Base-by-base conservation (phyloP, 1,140 invertebrate genomes). In the Trachymyrmex septentrionalis region DNA sequence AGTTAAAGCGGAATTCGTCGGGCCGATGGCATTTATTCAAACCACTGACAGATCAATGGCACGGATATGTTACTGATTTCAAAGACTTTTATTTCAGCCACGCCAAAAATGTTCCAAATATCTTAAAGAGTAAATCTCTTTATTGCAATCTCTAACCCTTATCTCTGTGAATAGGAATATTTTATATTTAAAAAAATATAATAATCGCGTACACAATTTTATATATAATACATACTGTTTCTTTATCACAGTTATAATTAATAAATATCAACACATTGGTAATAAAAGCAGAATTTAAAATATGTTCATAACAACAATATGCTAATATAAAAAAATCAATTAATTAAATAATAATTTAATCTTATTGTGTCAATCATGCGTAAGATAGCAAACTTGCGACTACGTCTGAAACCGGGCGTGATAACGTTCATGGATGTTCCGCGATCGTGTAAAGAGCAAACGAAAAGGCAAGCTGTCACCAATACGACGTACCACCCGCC, bases 1-100 rank as follows among this genome's bases (percentile, higher is more conserved):
- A 91, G 87, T 91, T 91, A 91, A 87, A 89, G 72, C 21, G 76
- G 85, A 91, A 91, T 91, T 77, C 69, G 53, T 75, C 57, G 34
- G 64, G 30, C 10, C 30, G 16, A 30, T 63, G 27, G 24, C 44
- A 21, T 75, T 30, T 50, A 59, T 59, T 85, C 27, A 66, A 77
- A 57, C 27, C 53, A 44, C 21, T 61, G 53, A 76, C 16, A 44
- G 30, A 57, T 71, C 19, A 50, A 50, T 73, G 48, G 50, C 53
- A 76, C 24, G 66, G 4, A 30, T 21, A 44, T 59, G 61, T 86
- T 77, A 30, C 30, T 55, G 19, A 61, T 55, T 19, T 61, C 67
- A 27, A 82, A 73, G 55, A 61, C 67, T 61, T 81, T 82, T 61
- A 82, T 82, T 82, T 61, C 55, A 61, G 5, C 19, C 55, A 27